Base-by-base conservation (phyloP, 2,888 invertebrate species). In the Pherbina coryleti region DNA sequence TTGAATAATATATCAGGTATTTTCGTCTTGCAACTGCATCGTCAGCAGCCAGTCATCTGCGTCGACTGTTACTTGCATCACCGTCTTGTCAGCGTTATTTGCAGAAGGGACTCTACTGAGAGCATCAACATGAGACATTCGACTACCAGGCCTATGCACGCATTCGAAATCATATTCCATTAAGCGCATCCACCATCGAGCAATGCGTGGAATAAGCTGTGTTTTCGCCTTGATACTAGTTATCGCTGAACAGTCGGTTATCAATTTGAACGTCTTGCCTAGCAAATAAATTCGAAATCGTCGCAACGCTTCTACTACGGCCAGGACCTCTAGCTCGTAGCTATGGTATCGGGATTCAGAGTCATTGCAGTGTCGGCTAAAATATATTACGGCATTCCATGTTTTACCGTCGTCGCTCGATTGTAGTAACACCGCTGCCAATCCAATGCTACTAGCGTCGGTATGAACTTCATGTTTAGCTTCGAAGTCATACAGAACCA, bases 321-420 rank as follows among this genome's bases (percentile, higher is more conserved):
- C 3, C 5, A 80, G 60, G 8, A 80, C 67, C 31, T 80, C 77
- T 11, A 78, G 53, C 51, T 80, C 80, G n/a, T 55, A 55, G 79
- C 51, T 85, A 19, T 80, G 78, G 67, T 85, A 87, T 4, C 75
- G 75, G 25, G 71, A 76, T 55, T 81, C 80, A 22, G 57, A 49
- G 5, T 77, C 76, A 11, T 66, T 79, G 31, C 78, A 79, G 34
- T 79, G 81, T 17, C 76, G 62, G 44, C 79, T 81, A 19, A 70
- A 79, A 34, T 79, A 79, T 17, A 79, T 70, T 1, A 79, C 81
- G 8, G 78, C 76, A 44, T 77, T 69, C 60, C 76, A 79, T 34
- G 51, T 72, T 4, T 53, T 31, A 28, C 55, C 64, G 1, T 49
- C 73, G 14, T 66, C 73, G 0, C 34, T 49, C 7, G 44, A 66